phyloP scores from a whole-genome alignment of 2,888 invertebrate genomes.

The Globia sparganii region DNA sequence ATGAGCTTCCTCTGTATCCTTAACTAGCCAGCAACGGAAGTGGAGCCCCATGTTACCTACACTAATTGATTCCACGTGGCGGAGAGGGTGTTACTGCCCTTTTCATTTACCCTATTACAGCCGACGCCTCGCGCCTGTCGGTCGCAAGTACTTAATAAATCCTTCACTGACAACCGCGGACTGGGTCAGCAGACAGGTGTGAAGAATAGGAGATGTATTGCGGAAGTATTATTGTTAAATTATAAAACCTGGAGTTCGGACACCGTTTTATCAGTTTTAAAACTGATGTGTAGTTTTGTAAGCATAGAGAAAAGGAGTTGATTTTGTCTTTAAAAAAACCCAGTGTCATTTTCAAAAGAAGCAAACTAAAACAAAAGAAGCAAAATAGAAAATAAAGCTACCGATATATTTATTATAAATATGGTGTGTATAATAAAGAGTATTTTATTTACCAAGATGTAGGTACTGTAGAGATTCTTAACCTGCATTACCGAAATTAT shows the following conservation, averaged over 20 bases:
- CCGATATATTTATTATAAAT: too few species aligned
- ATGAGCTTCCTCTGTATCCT: not conserved
- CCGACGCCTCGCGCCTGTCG: conserved; percentile 8
- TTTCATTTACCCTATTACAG: conserved; percentile 54
- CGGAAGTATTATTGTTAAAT: not conserved
- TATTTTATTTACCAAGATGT: not conserved
- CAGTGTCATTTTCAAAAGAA: not conserved
- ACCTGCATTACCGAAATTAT: not conserved
- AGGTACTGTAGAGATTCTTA: not conserved
- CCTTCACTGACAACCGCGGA: conserved; percentile 44
- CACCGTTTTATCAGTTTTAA: not conserved
- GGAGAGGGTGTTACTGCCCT: conserved; percentile 46
- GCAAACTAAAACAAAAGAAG: not conserved
- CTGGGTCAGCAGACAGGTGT: conserved; percentile 24
- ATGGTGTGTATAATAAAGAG: not conserved
- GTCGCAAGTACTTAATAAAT: conserved; percentile 60
- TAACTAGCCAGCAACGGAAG: conserved; percentile 16
- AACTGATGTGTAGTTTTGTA: not conserved
- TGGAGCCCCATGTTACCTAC: conserved; percentile 36
- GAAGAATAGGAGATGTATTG: conserved; percentile 19
- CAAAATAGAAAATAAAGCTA: not conserved
- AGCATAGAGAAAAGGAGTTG: not conserved
- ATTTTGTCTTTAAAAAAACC: not conserved
- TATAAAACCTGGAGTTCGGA: not conserved
- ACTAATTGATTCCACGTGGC: conserved; percentile 59